Conservation (phyloP, 2,113 vertebrate genomes). For the Vanacampus margaritifer region DNA sequence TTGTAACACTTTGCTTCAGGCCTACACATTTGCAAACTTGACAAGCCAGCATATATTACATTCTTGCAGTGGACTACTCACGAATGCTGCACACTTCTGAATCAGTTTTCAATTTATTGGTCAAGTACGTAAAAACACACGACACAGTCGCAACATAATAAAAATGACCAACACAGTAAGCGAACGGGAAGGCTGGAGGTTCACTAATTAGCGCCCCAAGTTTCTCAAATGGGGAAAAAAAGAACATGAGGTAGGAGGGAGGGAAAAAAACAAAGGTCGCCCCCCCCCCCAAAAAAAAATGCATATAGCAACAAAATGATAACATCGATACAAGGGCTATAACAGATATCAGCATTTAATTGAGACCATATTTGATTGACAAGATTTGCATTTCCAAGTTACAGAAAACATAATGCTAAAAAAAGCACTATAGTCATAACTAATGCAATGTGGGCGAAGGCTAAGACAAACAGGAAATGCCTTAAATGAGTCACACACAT, state of each 20-base stretch:
- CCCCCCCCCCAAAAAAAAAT: too few species aligned
- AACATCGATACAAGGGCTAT: too few species aligned
- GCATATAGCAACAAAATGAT: too few species aligned
- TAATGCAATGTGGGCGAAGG: not conserved
- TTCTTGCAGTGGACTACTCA: not conserved
- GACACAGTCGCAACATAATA: too few species aligned
- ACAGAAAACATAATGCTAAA: constrained; percentile 25
- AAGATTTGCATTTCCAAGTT: not conserved
- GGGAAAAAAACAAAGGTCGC: too few species aligned
- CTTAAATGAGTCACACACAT: constrained; percentile 10
- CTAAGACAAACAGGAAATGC: constrained; percentile 1
- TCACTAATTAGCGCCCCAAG: too few species aligned
- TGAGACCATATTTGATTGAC: not conserved
- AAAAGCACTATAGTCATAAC: constrained; percentile 6
- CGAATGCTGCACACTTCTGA: not conserved
- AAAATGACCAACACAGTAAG: too few species aligned
- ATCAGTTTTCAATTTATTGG: too few species aligned
- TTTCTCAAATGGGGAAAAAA: too few species aligned
- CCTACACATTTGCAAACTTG: not conserved
- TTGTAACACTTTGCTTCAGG: constrained; percentile 7
- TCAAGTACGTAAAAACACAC: too few species aligned
- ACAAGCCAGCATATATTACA: constrained; percentile 1
- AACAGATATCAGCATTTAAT: not conserved
- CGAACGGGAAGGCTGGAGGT: too few species aligned
- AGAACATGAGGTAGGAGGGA: too few species aligned